A percentile compares a stretch with the other conserved stretches of the same genome.
phyloP scores from a whole-genome alignment of 37 sponge, comb jelly and placozoan genomes.

The Chondrosia reniformis region DNA sequence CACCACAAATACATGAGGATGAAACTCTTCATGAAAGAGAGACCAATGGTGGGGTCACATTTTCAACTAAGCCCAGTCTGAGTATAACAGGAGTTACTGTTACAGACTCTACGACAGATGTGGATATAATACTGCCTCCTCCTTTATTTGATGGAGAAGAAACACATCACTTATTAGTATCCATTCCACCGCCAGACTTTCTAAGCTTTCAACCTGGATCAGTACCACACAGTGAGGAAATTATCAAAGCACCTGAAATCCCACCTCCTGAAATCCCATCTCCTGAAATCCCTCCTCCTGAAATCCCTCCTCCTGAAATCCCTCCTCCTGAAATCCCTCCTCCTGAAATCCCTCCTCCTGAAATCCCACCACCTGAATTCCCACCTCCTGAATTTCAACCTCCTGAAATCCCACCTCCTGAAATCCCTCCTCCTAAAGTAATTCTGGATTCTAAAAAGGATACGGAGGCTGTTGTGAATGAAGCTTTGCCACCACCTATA shows the following conservation, averaged over 20 bases:
- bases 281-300: not conserved
- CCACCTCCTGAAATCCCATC: not conserved
- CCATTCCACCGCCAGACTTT: not conserved
- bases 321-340: not conserved
- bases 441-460: constrained; percentile 40
- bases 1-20: not conserved
- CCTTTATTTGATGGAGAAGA: too few relatives aligned
- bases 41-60: too few relatives aligned
- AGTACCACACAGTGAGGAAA: too few relatives aligned
- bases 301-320: not conserved
- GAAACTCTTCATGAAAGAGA: not conserved
- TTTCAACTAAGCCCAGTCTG: too few relatives aligned
- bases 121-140: too few relatives aligned
- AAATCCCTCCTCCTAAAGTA: constrained; percentile 14
- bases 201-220: too few relatives aligned
- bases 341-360: not conserved
- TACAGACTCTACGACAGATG: too few relatives aligned
- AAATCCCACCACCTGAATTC: not conserved
- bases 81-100: too few relatives aligned
- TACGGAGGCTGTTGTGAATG: not conserved
- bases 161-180: not conserved
- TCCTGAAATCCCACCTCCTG: not conserved
- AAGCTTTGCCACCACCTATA: not conserved
- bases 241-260: too few relatives aligned
- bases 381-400: constrained; percentile 1